Conservation (phyloP, 2,888 invertebrate species). For the Acholoe squamosa region DNA sequence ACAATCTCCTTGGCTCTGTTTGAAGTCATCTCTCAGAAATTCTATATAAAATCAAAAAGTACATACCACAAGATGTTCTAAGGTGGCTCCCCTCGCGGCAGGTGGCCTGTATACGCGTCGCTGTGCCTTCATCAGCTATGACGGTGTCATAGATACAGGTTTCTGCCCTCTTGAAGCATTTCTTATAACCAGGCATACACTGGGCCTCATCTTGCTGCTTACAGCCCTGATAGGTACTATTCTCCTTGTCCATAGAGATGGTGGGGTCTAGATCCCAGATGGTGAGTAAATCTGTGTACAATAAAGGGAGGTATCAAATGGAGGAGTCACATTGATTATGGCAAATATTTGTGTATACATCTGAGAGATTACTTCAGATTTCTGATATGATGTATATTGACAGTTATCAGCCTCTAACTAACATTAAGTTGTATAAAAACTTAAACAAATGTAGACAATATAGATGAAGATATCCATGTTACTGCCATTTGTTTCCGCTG, state of each 20-base stretch:
- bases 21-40: no score
- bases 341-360: no score
- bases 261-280: background rate
- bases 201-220: background rate
- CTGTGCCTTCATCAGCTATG: background rate
- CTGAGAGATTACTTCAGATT: no score
- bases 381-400: no score
- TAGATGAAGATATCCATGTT: no score
- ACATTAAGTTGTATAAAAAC: no score
- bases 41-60: no score
- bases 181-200: conserved; percentile 39
- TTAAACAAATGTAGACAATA: no score
- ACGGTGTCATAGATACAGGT: conserved; percentile 62
- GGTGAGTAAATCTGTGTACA: background rate
- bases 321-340: background rate
- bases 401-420: no score
- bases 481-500: no score
- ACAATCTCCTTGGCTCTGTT: no score
- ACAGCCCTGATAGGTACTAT: background rate
- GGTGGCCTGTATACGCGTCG: background rate
- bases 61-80: conserved; percentile 31
- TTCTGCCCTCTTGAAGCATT: conserved; percentile 44
- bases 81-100: conserved; percentile 65
- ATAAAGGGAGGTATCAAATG: no score
- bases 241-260: background rate